Evolutionary conservation across 2,113 vertebrate genomes (phyloP).

Genomic region (Telmatochromis sp.): DNA sequence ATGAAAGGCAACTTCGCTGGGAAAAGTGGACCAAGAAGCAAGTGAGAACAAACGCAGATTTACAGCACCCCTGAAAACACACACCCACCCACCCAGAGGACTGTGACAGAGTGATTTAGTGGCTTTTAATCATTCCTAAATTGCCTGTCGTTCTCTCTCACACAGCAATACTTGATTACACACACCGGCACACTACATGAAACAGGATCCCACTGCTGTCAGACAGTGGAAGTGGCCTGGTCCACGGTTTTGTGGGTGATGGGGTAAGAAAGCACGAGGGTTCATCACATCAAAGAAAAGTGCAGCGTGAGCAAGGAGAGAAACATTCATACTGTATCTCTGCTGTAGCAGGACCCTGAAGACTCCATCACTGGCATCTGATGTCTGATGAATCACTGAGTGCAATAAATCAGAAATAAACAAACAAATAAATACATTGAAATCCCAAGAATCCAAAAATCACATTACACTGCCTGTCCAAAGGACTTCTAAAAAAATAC

Average conservation of each 20-base stretch:
- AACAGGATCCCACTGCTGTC: neutral
- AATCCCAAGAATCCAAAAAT: neutral
- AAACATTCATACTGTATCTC: neutral
- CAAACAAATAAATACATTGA: neutral
- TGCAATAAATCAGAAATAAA: neutral
- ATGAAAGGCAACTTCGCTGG: constrained; percentile 2
- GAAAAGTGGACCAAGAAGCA: neutral
- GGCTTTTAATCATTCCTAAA: constrained; percentile 51
- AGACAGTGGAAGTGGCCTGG: neutral
- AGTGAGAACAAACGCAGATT: neutral
- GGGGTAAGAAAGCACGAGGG: neutral
- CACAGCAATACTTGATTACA: constrained; percentile 33
- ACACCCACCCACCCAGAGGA: neutral
- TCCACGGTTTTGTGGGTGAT: neutral
- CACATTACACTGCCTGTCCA: constrained; percentile 2
- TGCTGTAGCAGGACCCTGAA: neutral
- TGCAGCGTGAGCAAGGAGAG: constrained; percentile 2
- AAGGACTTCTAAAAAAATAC: neutral
- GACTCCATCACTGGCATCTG: constrained; percentile 3
- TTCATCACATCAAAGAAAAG: neutral
- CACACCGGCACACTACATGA: neutral
- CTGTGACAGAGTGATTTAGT: constrained; percentile 39
- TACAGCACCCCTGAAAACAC: neutral
- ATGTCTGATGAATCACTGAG: neutral
- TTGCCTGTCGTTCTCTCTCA: constrained; percentile 21